Evolutionary conservation across 1,140 invertebrate genomes (phyloP).

Genomic region (Chionoecetes opilio): DNA sequence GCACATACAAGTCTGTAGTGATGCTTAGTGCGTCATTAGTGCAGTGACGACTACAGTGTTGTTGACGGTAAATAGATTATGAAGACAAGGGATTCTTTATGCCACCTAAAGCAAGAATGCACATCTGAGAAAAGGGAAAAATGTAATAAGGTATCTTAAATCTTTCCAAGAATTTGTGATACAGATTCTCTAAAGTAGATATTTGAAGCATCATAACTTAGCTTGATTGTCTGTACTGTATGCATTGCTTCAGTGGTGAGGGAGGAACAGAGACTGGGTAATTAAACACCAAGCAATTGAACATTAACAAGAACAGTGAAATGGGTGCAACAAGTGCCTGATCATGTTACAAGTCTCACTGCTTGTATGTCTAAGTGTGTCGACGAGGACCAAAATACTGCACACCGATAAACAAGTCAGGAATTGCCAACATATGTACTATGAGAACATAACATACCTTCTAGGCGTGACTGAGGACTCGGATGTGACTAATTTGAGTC

Average conservation of each 20-base stretch:
- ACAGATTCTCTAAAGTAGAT: neutral
- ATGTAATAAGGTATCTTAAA: neutral
- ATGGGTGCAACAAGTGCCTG: neutral
- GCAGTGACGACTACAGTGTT: no score
- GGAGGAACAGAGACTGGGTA: neutral
- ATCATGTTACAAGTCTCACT: neutral
- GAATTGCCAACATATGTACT: neutral
- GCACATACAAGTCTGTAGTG: no score
- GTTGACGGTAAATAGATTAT: no score
- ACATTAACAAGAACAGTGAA: neutral
- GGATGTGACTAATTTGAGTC: neutral
- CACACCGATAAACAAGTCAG: neutral
- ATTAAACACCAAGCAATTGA: neutral
- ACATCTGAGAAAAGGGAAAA: neutral
- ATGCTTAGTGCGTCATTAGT: no score
- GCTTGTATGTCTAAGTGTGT: neutral
- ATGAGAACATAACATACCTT: neutral
- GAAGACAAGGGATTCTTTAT: neutral
- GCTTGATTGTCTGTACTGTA: neutral
- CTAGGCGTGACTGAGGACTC: neutral
- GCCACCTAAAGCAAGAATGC: neutral
- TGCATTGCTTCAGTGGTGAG: conserved; percentile 17
- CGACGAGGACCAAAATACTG: neutral
- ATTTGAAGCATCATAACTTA: neutral
- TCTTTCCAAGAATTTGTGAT: neutral